These are phyloP conservation scores for Calliphora vomitoria DNA, from an alignment of 2,888 invertebrate genomes.

Conservation along the genomic window DNA sequence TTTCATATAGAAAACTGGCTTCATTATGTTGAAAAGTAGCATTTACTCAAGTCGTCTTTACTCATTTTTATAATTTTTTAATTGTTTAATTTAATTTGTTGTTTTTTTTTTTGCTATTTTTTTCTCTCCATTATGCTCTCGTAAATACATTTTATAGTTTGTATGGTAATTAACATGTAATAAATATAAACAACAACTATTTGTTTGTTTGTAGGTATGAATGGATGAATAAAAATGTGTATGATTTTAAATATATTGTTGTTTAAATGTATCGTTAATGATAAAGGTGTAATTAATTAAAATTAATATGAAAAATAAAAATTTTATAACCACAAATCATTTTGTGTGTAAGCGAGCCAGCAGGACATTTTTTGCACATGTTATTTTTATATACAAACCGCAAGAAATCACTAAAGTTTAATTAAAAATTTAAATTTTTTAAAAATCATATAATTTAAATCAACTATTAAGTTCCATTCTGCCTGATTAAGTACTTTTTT, in stretches of 20 bases:
- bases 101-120: background rate
- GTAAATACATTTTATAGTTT: slow-evolving; percentile 5
- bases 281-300: slow-evolving; percentile 71
- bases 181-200: slow-evolving; percentile 32
- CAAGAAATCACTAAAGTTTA: slow-evolving; percentile 13
- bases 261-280: slow-evolving; percentile 29
- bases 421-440: slow-evolving; percentile 1
- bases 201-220: background rate
- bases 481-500: slow-evolving; percentile 1
- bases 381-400: background rate
- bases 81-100: slow-evolving; percentile 18
- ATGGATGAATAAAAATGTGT: background rate
- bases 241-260: slow-evolving; percentile 9
- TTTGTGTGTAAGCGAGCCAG: slow-evolving; percentile 41
- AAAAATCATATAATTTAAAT: slow-evolving; percentile 9
- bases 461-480: background rate
- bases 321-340: slow-evolving; percentile 58
- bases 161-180: slow-evolving; percentile 61
- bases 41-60: background rate
- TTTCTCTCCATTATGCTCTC: slow-evolving; percentile 36
- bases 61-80: background rate
- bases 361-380: slow-evolving; percentile 37
- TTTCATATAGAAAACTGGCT: no score
- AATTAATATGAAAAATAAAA: slow-evolving; percentile 70
- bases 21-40: background rate